phyloP scores from a whole-genome alignment of 2,797 vertebrate species.

The Brotula barbata region DNA sequence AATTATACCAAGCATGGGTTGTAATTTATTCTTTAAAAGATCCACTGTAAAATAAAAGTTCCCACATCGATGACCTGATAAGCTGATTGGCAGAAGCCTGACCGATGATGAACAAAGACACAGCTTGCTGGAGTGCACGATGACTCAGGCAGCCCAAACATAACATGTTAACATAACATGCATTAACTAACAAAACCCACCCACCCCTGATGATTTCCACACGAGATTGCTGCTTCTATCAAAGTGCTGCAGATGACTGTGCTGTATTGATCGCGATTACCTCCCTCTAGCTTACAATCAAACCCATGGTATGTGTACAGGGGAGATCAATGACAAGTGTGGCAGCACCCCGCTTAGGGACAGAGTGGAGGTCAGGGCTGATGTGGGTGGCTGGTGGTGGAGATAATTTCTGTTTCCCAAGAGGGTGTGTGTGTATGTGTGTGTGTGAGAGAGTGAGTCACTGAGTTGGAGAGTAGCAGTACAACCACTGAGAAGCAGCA shows the following conservation, averaged over 20 bases:
- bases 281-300: conserved; percentile 43
- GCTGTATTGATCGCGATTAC: conserved; percentile 50
- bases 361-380: conserved; percentile 57
- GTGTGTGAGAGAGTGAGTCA: conserved; percentile 7
- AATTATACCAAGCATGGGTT: too few species aligned
- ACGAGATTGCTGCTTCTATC: conserved; percentile 38
- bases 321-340: conserved; percentile 60
- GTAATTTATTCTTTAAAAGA: too few species aligned
- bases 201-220: conserved; percentile 9
- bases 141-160: too few species aligned
- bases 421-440: conserved; percentile 35
- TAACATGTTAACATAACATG: too few species aligned
- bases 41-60: too few species aligned
- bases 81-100: too few species aligned
- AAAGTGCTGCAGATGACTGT: conserved; percentile 48
- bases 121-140: too few species aligned
- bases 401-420: conserved; percentile 51
- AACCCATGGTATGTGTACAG: conserved; percentile 33
- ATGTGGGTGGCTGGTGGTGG: conserved; percentile 55
- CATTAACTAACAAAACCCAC: conserved; percentile 21
- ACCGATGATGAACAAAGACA: too few species aligned
- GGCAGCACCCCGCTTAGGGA: conserved; percentile 48
- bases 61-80: too few species aligned
- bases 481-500: too few species aligned
- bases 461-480: too few species aligned